Evolutionary conservation across 2,888 invertebrate genomes (phyloP), one percentile per base, ranked within the genome.

Genomic region (Oegoconia quadripuncta): DNA sequence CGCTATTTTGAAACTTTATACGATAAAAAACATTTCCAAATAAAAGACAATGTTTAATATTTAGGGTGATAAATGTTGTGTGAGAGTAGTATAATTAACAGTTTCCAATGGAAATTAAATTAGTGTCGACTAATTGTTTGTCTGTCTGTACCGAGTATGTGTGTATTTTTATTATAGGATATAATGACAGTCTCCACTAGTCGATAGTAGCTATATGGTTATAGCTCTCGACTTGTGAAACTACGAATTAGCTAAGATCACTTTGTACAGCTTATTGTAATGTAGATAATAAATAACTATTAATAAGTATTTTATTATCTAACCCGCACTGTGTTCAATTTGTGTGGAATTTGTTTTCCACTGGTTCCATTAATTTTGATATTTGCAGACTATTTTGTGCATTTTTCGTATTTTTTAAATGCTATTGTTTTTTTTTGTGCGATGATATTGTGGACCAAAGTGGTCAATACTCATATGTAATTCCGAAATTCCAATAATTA

Each of bases 41-140:
- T 9, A 9, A 11, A 25, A 5, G 12, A 25, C 12, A 9, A 11
- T 3, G 2, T 11, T 11, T 3, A 9, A 9, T 23, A 23, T 25
- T n/a, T 25, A 16, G 23, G 8, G 22, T 22, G 14, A 9, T 16
- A 15, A 17, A 46, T n/a, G n/a, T 52, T 47, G 51, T 66, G 60
- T 66, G 55, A 55, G 51, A 71, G 61, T 67, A 66, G 61, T 63
- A 65, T 52, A 56, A 47, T 48, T 67, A 75, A 76, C 70, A 51
- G 55, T 75, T 75, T 75, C 74, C 73, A 53, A 64, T 66, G 73
- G 75, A 74, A 73, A 75, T 67, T 55, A 64, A 67, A 59, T 16
- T n/a, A 39, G n/a, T n/a, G 39, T 32, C 28, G 34, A 45, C 37
- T 42, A 31, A 37, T n/a, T n/a, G n/a, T 41, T 23, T 34, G 28